Base-by-base conservation (phyloP, 2,888 invertebrate genomes). In the Proisotoma minuta region DNA sequence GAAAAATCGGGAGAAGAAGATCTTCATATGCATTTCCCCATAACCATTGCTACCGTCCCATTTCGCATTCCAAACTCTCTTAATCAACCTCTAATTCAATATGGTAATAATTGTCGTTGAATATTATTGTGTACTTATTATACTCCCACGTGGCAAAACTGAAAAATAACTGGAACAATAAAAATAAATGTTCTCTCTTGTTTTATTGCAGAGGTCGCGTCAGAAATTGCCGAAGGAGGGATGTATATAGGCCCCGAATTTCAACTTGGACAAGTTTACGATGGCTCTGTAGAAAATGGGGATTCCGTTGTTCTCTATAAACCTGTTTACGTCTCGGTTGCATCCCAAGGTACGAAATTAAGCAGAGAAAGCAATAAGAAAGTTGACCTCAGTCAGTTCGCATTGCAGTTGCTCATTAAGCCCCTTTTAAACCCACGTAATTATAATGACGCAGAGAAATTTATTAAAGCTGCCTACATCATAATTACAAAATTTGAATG, bases 201-300 rank as follows among this genome's bases (percentile, higher is more conserved):
- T n/a, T n/a, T n/a, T n/a, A n/a, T n/a, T n/a, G 3, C 77, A 88
- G 88, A 87, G 75, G 83, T 83, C 62, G 86, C 87, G 26, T 84
- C 83, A 61, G 83, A 85, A 51, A 85, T 86, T 73, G 87, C 87
- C 0, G 88, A 88, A 77, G 88, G 88, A 12, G 89, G 89, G 1
- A 83, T 85, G 78, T 72, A 73, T 57, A 68, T 73, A 23, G 71
- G 71, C 39, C 71, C 72, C 10, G 88, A 89, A 77, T 88, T 89
- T 76, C 84, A 87, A 58, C 78, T 88, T 54, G 88, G 88, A 1
- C 87, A 88, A 78, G 89, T 89, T 3, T 87, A 88, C 76, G 87
- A 87, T 76, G 87, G 87, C 20, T 83, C 82, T 24, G 82, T 81
- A 58, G 69, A 70, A 50, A 78, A 78, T 60, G 80, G 81, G 57